Percentiles rank a stretch among this genome's conserved stretches.
Evolutionary conservation across 2,888 invertebrate genomes (phyloP).

Genomic region (Limenitis camilla): DNA sequence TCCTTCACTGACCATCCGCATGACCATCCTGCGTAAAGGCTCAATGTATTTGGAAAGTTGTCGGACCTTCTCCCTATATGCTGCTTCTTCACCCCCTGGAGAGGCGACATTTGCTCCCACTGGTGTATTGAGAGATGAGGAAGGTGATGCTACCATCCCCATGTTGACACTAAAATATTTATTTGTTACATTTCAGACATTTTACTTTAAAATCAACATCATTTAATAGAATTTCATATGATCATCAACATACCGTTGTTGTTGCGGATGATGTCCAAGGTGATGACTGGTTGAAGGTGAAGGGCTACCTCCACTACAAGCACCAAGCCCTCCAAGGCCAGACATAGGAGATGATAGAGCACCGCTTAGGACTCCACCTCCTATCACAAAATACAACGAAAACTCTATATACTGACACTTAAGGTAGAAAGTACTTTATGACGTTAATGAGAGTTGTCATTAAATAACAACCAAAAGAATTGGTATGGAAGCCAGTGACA

Average conservation of each 20-base stretch:
- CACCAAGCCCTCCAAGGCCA: conserved; percentile 47
- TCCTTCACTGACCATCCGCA: conserved; percentile 89
- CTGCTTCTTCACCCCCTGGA: conserved; percentile 83
- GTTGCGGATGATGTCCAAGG: conserved; percentile 73
- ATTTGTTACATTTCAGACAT: too few species aligned
- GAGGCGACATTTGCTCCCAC: conserved; percentile 61
- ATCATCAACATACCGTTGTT: conserved; percentile 46
- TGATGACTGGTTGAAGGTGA: conserved; percentile 77
- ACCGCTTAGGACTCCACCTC: conserved; percentile 54
- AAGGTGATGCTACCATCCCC: conserved; percentile 81
- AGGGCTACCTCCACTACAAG: conserved; percentile 77
- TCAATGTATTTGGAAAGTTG: conserved; percentile 96
- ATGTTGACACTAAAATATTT: conserved; percentile 41
- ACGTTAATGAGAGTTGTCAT: too few species aligned
- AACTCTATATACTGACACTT: too few species aligned
- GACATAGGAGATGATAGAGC: conserved; percentile 66
- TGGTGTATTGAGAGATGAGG: conserved; percentile 88
- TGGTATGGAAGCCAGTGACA: too few species aligned
- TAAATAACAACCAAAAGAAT: too few species aligned
- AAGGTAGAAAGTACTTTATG: too few species aligned
- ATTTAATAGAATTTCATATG: too few species aligned
- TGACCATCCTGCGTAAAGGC: conserved; percentile 92
- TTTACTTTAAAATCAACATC: too few species aligned
- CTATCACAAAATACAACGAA: conserved; percentile 17
- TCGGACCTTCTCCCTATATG: conserved; percentile 93